Evolutionary conservation across 2,797 vertebrate genomes (phyloP).

Genomic region (Darevskia nairensis): DNA sequence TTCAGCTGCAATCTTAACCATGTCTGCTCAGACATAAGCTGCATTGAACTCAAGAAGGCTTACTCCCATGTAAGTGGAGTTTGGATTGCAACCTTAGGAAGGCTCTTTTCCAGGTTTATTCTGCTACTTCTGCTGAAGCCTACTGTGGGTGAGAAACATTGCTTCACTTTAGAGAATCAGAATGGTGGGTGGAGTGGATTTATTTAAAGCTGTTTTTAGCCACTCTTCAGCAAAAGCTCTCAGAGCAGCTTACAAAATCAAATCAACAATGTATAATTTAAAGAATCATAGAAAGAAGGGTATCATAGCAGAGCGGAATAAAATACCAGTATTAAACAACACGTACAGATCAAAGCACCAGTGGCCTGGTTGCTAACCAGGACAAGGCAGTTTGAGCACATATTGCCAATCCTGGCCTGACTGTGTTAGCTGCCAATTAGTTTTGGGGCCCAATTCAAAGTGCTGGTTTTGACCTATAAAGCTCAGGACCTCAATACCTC

Average conservation of each 20-base stretch:
- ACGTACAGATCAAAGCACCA: not conserved
- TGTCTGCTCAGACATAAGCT: too few species aligned
- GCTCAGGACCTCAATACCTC: too few species aligned
- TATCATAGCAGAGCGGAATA: not conserved
- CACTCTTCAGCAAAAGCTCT: not conserved
- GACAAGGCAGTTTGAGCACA: too few species aligned
- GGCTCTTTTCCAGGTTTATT: not conserved
- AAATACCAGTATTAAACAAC: not conserved
- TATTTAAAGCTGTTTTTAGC: not conserved
- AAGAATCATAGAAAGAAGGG: not conserved
- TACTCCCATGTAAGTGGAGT: too few species aligned
- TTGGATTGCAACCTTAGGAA: not conserved
- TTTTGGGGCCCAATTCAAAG: too few species aligned
- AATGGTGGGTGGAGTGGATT: not conserved
- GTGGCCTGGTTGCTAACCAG: too few species aligned
- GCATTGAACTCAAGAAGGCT: too few species aligned
- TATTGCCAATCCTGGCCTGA: too few species aligned
- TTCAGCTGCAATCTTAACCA: not conserved
- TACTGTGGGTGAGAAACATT: not conserved
- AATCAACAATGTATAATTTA: not conserved
- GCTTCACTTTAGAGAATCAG: not conserved
- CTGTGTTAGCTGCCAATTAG: too few species aligned
- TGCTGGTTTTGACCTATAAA: too few species aligned
- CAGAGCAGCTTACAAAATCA: not conserved
- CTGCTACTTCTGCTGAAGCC: not conserved